These are phyloP conservation scores for Hylomyscus alleni DNA, from an alignment of 2,797 vertebrate species.

Conservation along the genomic window DNA sequence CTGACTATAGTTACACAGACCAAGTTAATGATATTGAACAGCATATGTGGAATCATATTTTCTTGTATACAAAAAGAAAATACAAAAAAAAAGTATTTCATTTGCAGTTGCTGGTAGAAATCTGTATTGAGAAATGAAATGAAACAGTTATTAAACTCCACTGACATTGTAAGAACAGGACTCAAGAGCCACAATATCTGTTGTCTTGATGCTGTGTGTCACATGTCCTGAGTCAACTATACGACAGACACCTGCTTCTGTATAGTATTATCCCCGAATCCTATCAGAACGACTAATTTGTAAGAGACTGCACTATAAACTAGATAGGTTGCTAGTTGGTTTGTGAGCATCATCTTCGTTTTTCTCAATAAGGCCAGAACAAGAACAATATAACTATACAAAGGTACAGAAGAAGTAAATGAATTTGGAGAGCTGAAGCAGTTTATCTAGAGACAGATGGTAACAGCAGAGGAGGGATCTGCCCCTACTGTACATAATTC, in stretches of 20 bases:
- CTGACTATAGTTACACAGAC: background rate
- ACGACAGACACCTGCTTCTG: background rate
- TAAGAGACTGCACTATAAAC: background rate
- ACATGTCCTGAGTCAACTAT: too few species aligned
- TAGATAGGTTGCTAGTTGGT: background rate
- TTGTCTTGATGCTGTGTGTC: too few species aligned
- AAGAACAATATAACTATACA: background rate
- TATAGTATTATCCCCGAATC: background rate
- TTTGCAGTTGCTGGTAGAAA: conserved; percentile 49
- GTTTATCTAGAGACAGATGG: background rate
- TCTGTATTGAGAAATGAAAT: conserved; percentile 41
- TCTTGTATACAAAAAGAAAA: conserved; percentile 53
- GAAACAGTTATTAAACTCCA: conserved; percentile 1
- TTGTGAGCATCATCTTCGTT: background rate
- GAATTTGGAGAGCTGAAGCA: background rate
- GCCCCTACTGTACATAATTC: background rate
- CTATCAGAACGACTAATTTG: background rate
- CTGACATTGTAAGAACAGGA: conserved; percentile 39
- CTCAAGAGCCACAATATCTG: background rate
- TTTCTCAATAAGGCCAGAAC: conserved; percentile 1
- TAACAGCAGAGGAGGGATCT: background rate
- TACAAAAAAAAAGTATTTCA: conserved; percentile 14
- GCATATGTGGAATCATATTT: conserved; percentile 32
- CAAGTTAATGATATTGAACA: conserved; percentile 4
- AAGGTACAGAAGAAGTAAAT: background rate